Evolutionary conservation across 2,797 vertebrate species (phyloP), one percentile per base, ranked within the genome.

Genomic region (Nyctibius grandis): DNA sequence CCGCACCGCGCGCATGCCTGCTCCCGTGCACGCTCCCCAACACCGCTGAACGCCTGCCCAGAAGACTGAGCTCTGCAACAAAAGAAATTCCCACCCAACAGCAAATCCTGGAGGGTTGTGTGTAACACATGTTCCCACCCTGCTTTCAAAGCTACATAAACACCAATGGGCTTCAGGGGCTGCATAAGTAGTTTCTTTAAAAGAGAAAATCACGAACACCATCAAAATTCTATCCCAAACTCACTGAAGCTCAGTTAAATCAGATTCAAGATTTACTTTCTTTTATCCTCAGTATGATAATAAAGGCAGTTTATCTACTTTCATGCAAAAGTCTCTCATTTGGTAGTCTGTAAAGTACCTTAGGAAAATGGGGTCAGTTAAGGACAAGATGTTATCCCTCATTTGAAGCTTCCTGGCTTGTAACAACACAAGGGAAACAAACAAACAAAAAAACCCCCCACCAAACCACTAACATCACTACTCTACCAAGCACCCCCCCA

Each of bases 31-130:
- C 3, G 2, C 84, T 34, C 42, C 53, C 67, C 85, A n/a, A 5
- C 57, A 5, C 44, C 1, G 0, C 16, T 4, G 6, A 56, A 6
- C 6, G 0, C 59, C 13, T 10, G n/a, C 40, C 45, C 54, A 19
- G 19, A 17, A 64, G 31, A 15, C 54, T 9, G 28, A 51, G 50
- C 57, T 48, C 40, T 3, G 45, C 6, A 17, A 28, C 51, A 59
- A n/a, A 5, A 69, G 29, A 40, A n/a, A 50, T 44, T 77, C 44
- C 56, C 91, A 48, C 63, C 86, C 77, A 42, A 7, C 11, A 33
- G 21, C 40, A 57, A 36, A 56, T 15, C 47, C 70, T 51, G 53
- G 42, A 22, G 31, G 15, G 13, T 33, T 9, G 17, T 7, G 8
- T 3, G 1, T 2, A 89, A 60, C 8, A 4, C 40, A 7, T 1